Base-by-base conservation (phyloP, 2,113 vertebrate species). In the Nothobranchius furzeri region DNA sequence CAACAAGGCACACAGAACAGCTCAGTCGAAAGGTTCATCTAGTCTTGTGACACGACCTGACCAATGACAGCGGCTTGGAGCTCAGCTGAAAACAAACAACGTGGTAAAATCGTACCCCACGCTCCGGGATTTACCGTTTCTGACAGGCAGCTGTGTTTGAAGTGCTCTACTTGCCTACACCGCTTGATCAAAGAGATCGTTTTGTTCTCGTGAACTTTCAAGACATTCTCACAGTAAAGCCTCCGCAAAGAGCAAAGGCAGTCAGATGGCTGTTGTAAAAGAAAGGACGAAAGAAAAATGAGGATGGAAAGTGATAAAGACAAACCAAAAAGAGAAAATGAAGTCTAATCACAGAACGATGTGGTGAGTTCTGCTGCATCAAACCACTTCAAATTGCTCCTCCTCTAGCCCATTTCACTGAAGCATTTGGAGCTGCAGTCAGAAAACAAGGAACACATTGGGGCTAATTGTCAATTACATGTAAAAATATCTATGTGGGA, bases 231-330 rank as follows among this genome's bases (percentile, higher is more conserved):
- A 72, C 17, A 67, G 13, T 20, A 45, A 49, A 55, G 25, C 52
- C 25, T 63, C 64, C 53, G 75, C 42, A 78, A 68, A 73, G 45
- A 75, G 62, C 52, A 75, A 12, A 78, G 56, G 57, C 61, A 64
- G 53, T 15, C 43, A 64, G 45, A 37, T 30, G 3, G 30, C 30
- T 30, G 30, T 30, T 30, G 30, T 30, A 30, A 30, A 30, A 25
- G 12, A 54, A 60, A 25, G 58, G 69, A 55, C 62, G 60, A 67
- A 63, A 73, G 36, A 57, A 40, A 51, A n/a, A 69, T 24, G 48
- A 53, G 55, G 56, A 69, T 53, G 59, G 60, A 80, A 77, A 79
- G 65, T 76, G 78, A 87, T 85, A 70, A 79, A 88, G 79, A 76
- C n/a, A 68, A 78, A 70, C 56, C 45, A 60, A 86, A 20, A 76